Evolutionary conservation across 35 echinoderm and acorn worm species (phyloP).

Genomic region (Lytechinus variegatus): DNA sequence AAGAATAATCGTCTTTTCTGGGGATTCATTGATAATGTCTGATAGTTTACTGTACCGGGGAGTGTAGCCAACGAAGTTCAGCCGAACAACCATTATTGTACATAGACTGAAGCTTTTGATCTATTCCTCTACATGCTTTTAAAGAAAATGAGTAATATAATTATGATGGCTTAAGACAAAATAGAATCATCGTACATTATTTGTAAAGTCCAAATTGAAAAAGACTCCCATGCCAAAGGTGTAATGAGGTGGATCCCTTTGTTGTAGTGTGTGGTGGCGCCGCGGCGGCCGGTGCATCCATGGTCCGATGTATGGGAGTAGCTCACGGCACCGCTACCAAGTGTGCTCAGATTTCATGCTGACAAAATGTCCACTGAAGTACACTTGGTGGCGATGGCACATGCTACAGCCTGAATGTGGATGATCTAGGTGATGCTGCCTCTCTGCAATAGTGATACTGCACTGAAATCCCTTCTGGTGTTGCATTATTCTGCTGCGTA

Average conservation of each 20-base stretch:
- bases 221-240: background rate
- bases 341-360: constrained; percentile 87
- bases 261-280: background rate
- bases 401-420: constrained; percentile 61
- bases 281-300: background rate
- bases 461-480: background rate
- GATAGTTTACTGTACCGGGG: too few relatives aligned
- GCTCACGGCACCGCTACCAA: constrained; percentile 99
- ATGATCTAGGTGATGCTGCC: background rate
- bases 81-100: too few relatives aligned
- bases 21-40: too few relatives aligned
- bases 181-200: background rate
- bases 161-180: background rate
- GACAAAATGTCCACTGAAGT: constrained; percentile 84
- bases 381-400: constrained; percentile 99
- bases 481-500: background rate
- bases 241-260: background rate
- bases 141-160: background rate
- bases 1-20: too few relatives aligned
- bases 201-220: background rate
- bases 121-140: too few relatives aligned
- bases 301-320: constrained; percentile 61
- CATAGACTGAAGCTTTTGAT: too few relatives aligned
- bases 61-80: too few relatives aligned
- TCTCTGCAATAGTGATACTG: background rate